These are phyloP conservation scores for Galerucella pusilla DNA, from an alignment of 2,888 invertebrate genomes.

Conservation along the genomic window DNA sequence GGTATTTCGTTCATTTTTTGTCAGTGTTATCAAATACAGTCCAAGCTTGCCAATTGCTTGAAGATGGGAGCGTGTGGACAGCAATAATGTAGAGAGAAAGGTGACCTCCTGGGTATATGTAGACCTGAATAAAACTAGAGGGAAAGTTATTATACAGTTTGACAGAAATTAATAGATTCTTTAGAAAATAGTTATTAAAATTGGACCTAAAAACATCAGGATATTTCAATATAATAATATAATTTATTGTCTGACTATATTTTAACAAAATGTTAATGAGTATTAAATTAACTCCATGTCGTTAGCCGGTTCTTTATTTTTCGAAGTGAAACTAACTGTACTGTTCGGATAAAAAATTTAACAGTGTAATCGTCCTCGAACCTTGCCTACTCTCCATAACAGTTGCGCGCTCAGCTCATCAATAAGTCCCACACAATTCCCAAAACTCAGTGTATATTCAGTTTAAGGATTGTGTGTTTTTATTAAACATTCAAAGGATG, in stretches of 20 bases:
- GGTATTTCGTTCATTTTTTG: too few relatives aligned
- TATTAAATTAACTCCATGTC: neutral
- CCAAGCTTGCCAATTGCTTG: too few relatives aligned
- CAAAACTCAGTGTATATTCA: neutral
- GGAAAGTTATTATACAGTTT: too few relatives aligned
- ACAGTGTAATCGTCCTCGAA: neutral
- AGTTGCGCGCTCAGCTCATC: constrained; percentile 1
- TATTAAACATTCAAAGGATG: neutral
- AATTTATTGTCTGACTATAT: too few relatives aligned
- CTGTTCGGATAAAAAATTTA: neutral
- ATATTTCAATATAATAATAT: neutral
- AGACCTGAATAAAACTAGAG: too few relatives aligned
- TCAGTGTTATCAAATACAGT: too few relatives aligned
- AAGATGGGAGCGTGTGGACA: too few relatives aligned
- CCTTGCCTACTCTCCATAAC: neutral
- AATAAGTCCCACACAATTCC: neutral
- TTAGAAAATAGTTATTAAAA: too few relatives aligned
- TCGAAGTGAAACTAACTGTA: neutral
- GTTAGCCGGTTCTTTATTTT: neutral
- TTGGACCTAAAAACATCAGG: too few relatives aligned
- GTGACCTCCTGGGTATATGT: too few relatives aligned
- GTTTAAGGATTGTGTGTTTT: neutral
- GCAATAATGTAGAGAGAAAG: too few relatives aligned
- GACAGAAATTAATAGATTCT: too few relatives aligned
- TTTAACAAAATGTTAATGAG: neutral